Evolutionary conservation across 2,797 vertebrate genomes (phyloP).

Genomic region (Oophaga sylvatica): DNA sequence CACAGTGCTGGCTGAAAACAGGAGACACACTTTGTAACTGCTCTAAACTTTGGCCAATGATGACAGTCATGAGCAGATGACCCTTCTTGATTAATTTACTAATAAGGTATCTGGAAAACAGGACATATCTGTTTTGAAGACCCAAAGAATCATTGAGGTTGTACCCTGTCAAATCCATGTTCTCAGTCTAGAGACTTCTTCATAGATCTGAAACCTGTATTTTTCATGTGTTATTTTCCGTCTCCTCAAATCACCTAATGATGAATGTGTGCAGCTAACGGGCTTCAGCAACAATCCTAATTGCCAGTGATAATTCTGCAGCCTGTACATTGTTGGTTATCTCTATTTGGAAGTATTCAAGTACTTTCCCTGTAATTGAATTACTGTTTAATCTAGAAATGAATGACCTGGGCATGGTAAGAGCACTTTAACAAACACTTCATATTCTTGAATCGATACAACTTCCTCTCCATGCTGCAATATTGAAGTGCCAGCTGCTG

Average conservation of each 20-base stretch:
- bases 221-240: constrained; percentile 12
- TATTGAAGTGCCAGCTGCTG: constrained; percentile 25
- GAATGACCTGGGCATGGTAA: constrained; percentile 33
- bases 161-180: background rate
- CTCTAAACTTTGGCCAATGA: no score
- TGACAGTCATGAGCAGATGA: no score
- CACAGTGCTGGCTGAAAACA: no score
- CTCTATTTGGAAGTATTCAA: constrained; percentile 29
- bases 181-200: background rate
- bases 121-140: background rate
- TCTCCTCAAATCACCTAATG: constrained; percentile 21
- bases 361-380: constrained; percentile 17
- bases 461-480: constrained; percentile 5
- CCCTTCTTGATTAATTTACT: no score
- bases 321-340: constrained; percentile 16
- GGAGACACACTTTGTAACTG: no score
- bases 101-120: no score
- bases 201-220: background rate
- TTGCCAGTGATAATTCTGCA: background rate
- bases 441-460: background rate
- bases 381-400: constrained; percentile 24
- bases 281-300: constrained; percentile 5
- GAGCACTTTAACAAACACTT: constrained; percentile 23
- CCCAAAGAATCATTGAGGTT: background rate
- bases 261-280: background rate